Conservation (phyloP, 1,140 invertebrate species). For the Yoshiicerus persimilis region DNA sequence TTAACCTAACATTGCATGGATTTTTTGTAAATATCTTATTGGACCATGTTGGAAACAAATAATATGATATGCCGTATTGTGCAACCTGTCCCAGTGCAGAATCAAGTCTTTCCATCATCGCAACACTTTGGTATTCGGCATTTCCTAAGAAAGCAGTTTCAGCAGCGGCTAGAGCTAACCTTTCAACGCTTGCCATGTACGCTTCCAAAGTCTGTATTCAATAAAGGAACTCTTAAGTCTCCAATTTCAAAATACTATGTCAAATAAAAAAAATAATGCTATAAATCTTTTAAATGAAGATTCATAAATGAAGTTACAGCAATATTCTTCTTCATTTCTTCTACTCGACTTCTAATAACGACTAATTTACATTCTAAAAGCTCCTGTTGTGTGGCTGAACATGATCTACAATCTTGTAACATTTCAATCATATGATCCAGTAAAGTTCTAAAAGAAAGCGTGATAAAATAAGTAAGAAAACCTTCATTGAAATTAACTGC, state of each 20-base stretch:
- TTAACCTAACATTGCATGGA: slow-evolving; percentile 38
- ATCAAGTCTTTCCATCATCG: slow-evolving; percentile 40
- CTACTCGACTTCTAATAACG: slow-evolving; percentile 32
- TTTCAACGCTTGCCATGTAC: slow-evolving; percentile 33
- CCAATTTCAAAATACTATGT: not conserved
- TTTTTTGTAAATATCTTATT: not conserved
- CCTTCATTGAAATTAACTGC: too few relatives aligned
- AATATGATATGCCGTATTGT: not conserved
- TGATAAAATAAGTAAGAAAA: not conserved
- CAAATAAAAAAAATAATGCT: slow-evolving; percentile 10
- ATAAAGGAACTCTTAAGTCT: too few relatives aligned
- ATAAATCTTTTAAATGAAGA: not conserved
- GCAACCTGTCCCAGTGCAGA: slow-evolving; percentile 1
- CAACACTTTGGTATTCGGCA: slow-evolving; percentile 43
- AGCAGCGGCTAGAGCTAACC: slow-evolving; percentile 32
- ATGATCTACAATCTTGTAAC: slow-evolving; percentile 30
- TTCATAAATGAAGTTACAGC: not conserved
- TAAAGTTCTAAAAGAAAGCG: slow-evolving; percentile 8
- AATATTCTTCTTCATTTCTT: slow-evolving; percentile 38
- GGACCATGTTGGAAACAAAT: not conserved
- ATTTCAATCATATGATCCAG: slow-evolving; percentile 31
- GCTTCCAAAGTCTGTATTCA: slow-evolving; percentile 37
- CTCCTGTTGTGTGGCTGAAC: slow-evolving; percentile 12
- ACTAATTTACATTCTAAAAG: slow-evolving; percentile 36
- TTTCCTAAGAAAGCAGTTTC: slow-evolving; percentile 42